Evolutionary conservation across 2,113 vertebrate genomes (phyloP), one percentile per base, ranked within the genome.

Genomic region (Manacus vitellinus): DNA sequence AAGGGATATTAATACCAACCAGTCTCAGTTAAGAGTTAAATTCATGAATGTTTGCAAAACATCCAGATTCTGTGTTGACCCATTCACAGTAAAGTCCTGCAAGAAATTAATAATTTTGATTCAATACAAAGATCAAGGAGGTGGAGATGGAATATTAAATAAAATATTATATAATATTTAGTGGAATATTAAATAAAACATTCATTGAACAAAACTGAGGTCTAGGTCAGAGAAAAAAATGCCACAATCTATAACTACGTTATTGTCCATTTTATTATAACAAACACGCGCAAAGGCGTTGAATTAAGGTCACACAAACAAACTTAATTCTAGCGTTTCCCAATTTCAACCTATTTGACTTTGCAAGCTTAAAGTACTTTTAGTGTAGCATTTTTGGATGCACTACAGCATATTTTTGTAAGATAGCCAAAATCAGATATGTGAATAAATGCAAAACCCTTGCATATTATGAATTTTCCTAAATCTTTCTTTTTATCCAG

Each of bases 361-460:
- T 85, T 30, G 9, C 4, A 86, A 84, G 46, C 68, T 75, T 68
- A 39, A 54, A 58, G 56, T 84, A 81, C 28, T 86, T 84, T 46
- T 24, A 84, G 14, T 30, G n/a, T 19, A 67, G 47, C 11, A 47
- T 68, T 90, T 94, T 90, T 93, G 72, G 47, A 76, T 63, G 20
- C 37, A 55, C 37, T 35, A 85, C 31, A 66, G 15, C 46, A 24
- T 39, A 49, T 70, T 77, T 89, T 85, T 56, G 66, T 72, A 78
- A 80, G 41, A 56, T 25, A 77, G 85, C 88, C 83, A 94, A 92
- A 95, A 93, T 3, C 68, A 78, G 35, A 35, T 47, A 11, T 33
- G 74, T 78, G 52, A 93, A 94, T 89, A 94, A 94, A 93, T 73
- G n/a, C 4, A 89, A 85, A 93, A 49, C 16, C 22, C 11, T 68